Evolutionary conservation across 2,113 vertebrate genomes (phyloP).

Genomic region (Melanostigma gelatinosum): DNA sequence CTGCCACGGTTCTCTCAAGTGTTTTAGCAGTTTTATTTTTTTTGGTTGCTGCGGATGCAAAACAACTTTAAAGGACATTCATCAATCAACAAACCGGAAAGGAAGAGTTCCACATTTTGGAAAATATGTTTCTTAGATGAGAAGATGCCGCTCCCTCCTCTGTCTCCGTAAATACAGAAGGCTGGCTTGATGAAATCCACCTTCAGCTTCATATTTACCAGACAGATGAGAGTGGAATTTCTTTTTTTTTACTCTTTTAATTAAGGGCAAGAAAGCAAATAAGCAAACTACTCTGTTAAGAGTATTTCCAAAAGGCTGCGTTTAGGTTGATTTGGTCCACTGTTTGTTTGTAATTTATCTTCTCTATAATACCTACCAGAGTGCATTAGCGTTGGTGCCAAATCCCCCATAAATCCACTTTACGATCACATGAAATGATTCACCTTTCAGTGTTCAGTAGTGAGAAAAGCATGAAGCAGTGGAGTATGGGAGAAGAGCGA

Average conservation of each 20-base stretch:
- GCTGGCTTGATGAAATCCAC: too few relatives aligned
- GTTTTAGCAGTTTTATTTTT: constrained; percentile 4
- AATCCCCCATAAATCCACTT: background rate
- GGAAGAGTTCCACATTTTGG: background rate
- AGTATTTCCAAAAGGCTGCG: background rate
- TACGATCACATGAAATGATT: too few relatives aligned
- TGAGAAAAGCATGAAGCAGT: too few relatives aligned
- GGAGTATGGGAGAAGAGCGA: background rate
- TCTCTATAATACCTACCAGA: background rate
- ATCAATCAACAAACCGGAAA: too few relatives aligned
- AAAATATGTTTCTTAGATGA: background rate
- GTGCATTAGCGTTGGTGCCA: background rate
- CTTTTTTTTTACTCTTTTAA: too few relatives aligned
- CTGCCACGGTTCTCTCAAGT: background rate
- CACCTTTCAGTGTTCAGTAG: background rate
- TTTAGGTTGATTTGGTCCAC: background rate
- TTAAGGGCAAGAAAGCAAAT: background rate
- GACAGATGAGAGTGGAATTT: background rate
- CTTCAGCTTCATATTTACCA: too few relatives aligned
- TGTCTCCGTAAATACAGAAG: too few relatives aligned
- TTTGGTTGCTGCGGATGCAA: constrained; percentile 18
- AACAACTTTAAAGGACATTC: constrained; percentile 19
- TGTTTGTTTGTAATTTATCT: background rate
- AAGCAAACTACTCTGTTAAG: background rate
- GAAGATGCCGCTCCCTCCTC: background rate